Conservation (phyloP, 1,140 invertebrate species). For the Drosophila oshimai region DNA sequence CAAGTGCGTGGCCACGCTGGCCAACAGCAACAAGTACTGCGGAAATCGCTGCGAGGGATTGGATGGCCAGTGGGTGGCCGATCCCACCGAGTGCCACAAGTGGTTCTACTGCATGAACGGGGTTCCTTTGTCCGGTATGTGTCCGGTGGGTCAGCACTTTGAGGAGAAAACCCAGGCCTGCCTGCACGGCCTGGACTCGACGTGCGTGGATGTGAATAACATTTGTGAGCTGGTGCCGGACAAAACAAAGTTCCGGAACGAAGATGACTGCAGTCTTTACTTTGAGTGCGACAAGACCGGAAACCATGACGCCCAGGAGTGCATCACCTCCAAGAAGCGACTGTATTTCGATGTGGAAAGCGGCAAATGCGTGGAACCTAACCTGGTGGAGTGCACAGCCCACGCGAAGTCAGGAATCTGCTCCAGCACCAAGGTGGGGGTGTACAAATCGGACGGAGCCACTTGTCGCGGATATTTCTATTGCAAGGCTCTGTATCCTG, state of each 20-base stretch:
- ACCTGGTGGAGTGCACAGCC: constrained; percentile 30
- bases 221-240: constrained; percentile 61
- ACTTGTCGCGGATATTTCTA: constrained; percentile 73
- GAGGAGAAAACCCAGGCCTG: constrained; percentile 49
- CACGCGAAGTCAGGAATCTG: constrained; percentile 42
- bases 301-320: constrained; percentile 6
- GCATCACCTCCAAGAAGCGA: neutral
- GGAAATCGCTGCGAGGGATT: constrained; percentile 56
- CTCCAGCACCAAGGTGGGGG: neutral
- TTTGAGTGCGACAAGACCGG: constrained; percentile 45
- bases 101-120: constrained; percentile 61
- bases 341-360: constrained; percentile 59
- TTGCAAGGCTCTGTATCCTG: constrained; percentile 35
- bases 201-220: constrained; percentile 60
- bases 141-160: constrained; percentile 44
- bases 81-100: constrained; percentile 60
- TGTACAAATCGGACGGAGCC: constrained; percentile 34
- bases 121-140: constrained; percentile 17
- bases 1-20: constrained; percentile 31
- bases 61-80: constrained; percentile 44
- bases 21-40: constrained; percentile 33
- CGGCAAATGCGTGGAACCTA: constrained; percentile 17
- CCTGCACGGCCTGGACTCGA: constrained; percentile 29
- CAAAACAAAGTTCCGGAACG: constrained; percentile 45
- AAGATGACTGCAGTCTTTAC: constrained; percentile 57